These are phyloP conservation scores for Eristalinus aeneus DNA, from an alignment of 2,888 invertebrate species.

Conservation along the genomic window DNA sequence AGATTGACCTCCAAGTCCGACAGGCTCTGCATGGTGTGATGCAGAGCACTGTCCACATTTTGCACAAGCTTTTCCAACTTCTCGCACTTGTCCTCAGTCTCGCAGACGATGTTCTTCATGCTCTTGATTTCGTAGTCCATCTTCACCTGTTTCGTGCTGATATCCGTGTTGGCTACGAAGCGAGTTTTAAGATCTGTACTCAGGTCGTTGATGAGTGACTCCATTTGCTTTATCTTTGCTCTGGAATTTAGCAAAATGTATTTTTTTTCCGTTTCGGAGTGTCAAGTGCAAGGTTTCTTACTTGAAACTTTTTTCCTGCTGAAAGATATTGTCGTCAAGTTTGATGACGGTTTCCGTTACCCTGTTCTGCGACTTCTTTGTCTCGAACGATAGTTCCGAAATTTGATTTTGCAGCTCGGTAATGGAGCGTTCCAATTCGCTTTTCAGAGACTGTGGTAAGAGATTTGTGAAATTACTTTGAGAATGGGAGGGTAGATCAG, in stretches of 20 bases:
- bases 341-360: constrained; percentile 78
- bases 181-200: constrained; percentile 77
- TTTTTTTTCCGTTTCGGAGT: background rate
- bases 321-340: constrained; percentile 76
- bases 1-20: constrained; percentile 81
- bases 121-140: constrained; percentile 82
- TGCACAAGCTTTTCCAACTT: constrained; percentile 80
- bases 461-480: background rate
- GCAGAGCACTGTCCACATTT: constrained; percentile 79
- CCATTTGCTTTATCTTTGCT: constrained; percentile 76
- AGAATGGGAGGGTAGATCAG: background rate
- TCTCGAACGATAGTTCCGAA: constrained; percentile 75
- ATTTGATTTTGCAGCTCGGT: constrained; percentile 76
- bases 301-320: constrained; percentile 75
- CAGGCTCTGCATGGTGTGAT: constrained; percentile 81
- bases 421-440: constrained; percentile 75
- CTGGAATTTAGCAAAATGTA: constrained; percentile 65
- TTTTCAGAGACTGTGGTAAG: constrained; percentile 73
- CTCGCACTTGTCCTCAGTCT: constrained; percentile 82
- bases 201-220: constrained; percentile 75
- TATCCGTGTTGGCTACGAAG: constrained; percentile 76
- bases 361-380: constrained; percentile 76
- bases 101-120: constrained; percentile 81
- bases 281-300: constrained; percentile 51
- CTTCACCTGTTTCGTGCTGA: constrained; percentile 80